A percentile compares a stretch with the other conserved stretches of the same genome.
Conservation (phyloP, 2,113 vertebrate genomes). For the Haemorhous mexicanus region DNA sequence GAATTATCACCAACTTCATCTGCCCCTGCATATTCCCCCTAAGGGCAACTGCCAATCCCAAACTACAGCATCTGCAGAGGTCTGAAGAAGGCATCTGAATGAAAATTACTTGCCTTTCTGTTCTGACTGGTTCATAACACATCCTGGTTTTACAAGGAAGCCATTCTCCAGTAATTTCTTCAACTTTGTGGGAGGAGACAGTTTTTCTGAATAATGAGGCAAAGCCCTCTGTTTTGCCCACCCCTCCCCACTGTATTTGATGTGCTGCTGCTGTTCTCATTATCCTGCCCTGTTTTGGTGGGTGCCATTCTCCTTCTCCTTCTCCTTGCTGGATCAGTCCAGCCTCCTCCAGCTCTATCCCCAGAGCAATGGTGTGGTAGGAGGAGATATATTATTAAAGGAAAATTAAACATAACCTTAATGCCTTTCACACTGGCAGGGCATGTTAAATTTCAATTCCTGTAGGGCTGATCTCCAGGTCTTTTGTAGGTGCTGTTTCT, state of each 20-base stretch:
- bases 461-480: neutral
- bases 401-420: neutral
- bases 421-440: neutral
- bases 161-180: neutral
- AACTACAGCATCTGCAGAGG: neutral
- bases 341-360: neutral
- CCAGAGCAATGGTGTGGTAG: accelerated
- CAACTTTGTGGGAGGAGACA: neutral
- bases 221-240: neutral
- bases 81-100: neutral
- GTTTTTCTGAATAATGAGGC: neutral
- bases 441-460: neutral
- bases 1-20: neutral
- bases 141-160: neutral
- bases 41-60: neutral
- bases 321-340: no score
- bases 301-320: neutral
- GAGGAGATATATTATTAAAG: neutral
- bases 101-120: neutral
- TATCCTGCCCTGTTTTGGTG: neutral
- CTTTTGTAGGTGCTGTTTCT: neutral
- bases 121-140: neutral
- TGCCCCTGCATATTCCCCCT: accelerated
- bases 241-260: neutral
- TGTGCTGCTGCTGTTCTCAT: accelerated